Base-by-base conservation (phyloP, 2,888 invertebrate species). In the Drosophila antonietae region DNA sequence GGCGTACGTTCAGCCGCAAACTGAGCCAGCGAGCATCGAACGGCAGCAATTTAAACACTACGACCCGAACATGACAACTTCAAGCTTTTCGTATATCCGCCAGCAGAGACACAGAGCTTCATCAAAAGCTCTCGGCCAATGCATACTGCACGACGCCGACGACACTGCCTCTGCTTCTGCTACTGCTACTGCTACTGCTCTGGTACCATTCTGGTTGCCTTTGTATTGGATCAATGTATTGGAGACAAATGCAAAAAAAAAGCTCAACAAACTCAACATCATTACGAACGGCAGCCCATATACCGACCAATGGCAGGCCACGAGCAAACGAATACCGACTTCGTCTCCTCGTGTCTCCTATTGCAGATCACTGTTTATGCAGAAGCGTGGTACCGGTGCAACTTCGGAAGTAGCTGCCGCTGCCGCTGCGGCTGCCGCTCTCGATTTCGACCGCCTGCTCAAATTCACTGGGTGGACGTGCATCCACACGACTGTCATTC, bases 1-100 rank as follows among this genome's bases (percentile, higher is more conserved):
- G 63, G 71, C 28, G 53, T 53, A 73, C 73, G 73, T 60, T 63
- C 74, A 62, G 76, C 52, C 78, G 76, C 73, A 68, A 68, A 84
- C 88, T 84, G 71, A 74, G 44, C 23, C 28, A 44, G 41, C 33
- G 37, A 57, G 23, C 18, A 28, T 15, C 47, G 47, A 49, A 33
- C 39, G n/a, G 23, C 23, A 47, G n/a, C 31, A 41, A 49, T 66
- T 56, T 51, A 62, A 62, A 44, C 52, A 44, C 14, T 8, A 10
- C 20, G 33, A 61, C 31, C 53, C 43, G 43, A 49, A 20, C 18
- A 47, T 15, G 18, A 14, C 35, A 18, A 20, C 51, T 51, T 18
- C 51, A 46, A 59, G 58, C 58, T 59, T 28, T 47, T 28, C 23
- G 33, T 35, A 37, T 8, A 37, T 2, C 8, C 31, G 18, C 9